Percentiles rank a stretch among this genome's conserved stretches.
phyloP scores from a whole-genome alignment of 2,113 vertebrate species.

The Puffinus mauretanicus region DNA sequence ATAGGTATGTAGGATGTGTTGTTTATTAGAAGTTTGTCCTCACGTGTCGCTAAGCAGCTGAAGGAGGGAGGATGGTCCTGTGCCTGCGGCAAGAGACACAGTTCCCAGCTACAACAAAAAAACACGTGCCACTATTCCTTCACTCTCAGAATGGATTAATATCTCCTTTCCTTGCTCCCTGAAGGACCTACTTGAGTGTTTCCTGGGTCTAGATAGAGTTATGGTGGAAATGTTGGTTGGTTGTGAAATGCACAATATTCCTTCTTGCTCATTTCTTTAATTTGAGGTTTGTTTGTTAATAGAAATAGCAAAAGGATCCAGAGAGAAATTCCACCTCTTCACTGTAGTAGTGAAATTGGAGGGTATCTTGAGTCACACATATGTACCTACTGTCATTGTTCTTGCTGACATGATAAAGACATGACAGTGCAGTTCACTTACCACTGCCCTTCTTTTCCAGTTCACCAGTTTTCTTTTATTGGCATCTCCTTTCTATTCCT shows the following conservation, averaged over 20 bases:
- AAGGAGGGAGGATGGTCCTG: neutral
- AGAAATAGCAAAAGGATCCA: neutral
- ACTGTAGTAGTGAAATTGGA: neutral
- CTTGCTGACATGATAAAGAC: neutral
- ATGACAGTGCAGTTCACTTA: neutral
- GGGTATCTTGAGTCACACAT: neutral
- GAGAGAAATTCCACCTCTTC: neutral
- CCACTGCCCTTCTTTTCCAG: neutral
- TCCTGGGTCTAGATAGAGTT: neutral
- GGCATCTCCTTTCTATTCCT: constrained; percentile 8
- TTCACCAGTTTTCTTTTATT: neutral
- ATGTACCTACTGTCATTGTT: neutral
- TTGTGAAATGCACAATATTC: neutral
- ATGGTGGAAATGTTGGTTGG: neutral
- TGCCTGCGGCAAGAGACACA: neutral
- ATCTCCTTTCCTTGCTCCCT: neutral
- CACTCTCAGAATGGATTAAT: neutral
- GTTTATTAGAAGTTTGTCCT: neutral
- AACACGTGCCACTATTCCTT: neutral
- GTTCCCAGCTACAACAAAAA: neutral
- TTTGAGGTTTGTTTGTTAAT: neutral
- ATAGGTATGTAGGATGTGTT: neutral
- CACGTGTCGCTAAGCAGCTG: neutral
- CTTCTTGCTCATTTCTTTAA: neutral
- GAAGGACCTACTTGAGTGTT: neutral